Base-by-base conservation (phyloP, 1,140 invertebrate species). In the Drosophila lowei region DNA sequence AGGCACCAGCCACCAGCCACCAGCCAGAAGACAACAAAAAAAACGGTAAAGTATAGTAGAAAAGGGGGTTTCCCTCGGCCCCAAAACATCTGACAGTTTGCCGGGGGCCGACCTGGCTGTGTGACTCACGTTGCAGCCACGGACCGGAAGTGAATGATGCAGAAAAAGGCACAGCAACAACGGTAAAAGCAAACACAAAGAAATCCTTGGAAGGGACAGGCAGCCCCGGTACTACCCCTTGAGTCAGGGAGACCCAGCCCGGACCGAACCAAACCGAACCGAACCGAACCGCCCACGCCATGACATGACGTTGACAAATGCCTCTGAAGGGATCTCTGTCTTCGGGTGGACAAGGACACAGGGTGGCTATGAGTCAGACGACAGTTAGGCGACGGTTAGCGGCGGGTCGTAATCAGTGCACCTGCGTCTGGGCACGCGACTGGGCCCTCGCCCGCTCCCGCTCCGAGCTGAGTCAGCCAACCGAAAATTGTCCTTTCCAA, bases 251-350 rank as follows among this genome's bases (percentile, higher is more conserved):
- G 67, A 60, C 48, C 28, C 28, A 8, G 3, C 25, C 23, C 23
- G 23, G 6, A 5, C 23, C 23, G 23, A 25, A 5, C 25, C 25
- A 6, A 25, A 1, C 6, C 25, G 25, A 18, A 28, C 25, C 28
- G 6, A 28, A 28, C 8, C 30, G 8, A 11, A 4, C 34, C 63
- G 50, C 65, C 72, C 72, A 64, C 75, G 61, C 52, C 41, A 50
- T 64, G 61, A 47, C 55, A 66, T 86, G 81, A 86, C 81, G 81
- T 86, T 86, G 81, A 86, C 81, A 86, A 86, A 86, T 86, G 81
- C 83, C 54, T 56, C 57, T 59, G 59, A 34, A 75, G 57, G 64
- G 57, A 62, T 70, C 44, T 53, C 48, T 15, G 52, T 13, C 48
- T 47, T 13, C n/a, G 44, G 21, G 50, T 34, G 41, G 16, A 18